Base-by-base conservation (phyloP, 1,140 invertebrate species). In the Calephelis virginiensis region DNA sequence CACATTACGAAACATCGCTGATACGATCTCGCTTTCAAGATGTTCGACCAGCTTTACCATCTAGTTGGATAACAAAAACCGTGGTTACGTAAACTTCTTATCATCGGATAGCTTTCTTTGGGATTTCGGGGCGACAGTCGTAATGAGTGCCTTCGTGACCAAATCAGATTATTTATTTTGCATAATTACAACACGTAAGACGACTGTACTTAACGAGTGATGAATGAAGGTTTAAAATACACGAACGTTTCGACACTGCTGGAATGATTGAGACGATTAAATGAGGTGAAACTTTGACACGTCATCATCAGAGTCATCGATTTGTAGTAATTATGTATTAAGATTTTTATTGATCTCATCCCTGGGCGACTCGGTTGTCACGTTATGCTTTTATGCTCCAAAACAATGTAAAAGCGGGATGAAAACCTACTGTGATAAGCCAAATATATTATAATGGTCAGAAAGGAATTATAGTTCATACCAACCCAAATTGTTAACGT, bases 11-110 rank as follows among this genome's bases (percentile, higher is more conserved):
- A 80, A 86, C 71, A 40, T 13, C 45, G 47, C 53, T 65, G 83
- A 86, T 89, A 89, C 69, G 63, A 86, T 86, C 84, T 64, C 63
- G 76, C 78, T 81, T 82, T 85, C 79, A 73, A 88, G 85, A 85
- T 83, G 81, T 81, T 78, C 74, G 73, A 78, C 69, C 77, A 76
- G 77, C 76, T 8, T 37, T 17, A 37, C 53, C 53, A 59, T 59
- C 53, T 59, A 63, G 74, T 79, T 77, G 72, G 76, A 80, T 77
- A 82, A 81, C 75, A 81, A 84, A 82, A 84, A 76, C 63, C 71
- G 48, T 17, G 62, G 62, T 86, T 86, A 80, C 78, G 78, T 81
- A 85, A 89, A 76, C 72, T 17, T 17, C 64, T 72, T 76, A 76
- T 75, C 69, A 73, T 72, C 37, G 65, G 43, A 40, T 62, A 61